Percentiles rank a stretch among this genome's conserved stretches.
These are phyloP conservation scores for Cryptus viduatorius DNA, from an alignment of 2,888 invertebrate species.

Conservation along the genomic window DNA sequence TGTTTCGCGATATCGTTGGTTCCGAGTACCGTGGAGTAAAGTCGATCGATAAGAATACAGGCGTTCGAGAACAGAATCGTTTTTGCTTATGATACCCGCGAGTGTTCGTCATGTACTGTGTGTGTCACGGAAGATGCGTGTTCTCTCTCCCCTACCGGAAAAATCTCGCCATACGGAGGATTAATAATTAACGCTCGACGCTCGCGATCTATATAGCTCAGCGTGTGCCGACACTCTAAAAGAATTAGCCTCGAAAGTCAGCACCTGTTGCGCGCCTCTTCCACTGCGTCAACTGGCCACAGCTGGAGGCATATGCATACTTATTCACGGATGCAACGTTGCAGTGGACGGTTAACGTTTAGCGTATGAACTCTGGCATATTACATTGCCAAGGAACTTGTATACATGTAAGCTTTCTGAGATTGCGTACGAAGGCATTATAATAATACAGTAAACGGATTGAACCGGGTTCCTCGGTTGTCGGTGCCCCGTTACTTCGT, in stretches of 20 bases:
- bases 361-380: conserved; percentile 41
- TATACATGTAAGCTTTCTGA: conserved; percentile 40
- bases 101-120: not conserved
- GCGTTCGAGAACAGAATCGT: not conserved
- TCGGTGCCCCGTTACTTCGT: conserved; percentile 57
- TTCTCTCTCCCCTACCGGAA: conserved; percentile 20
- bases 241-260: conserved; percentile 54
- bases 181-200: conserved; percentile 43
- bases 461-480: conserved; percentile 48
- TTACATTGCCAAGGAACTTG: conserved; percentile 34
- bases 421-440: conserved; percentile 53
- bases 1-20: not conserved
- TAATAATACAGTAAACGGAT: conserved; percentile 53
- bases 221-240: conserved; percentile 38
- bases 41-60: not conserved
- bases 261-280: conserved; percentile 61
- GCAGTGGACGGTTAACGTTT: conserved; percentile 47
- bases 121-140: not conserved
- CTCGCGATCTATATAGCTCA: not conserved
- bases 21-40: not conserved
- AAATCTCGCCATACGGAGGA: conserved; percentile 41
- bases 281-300: conserved; percentile 45
- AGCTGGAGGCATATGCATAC: not conserved
- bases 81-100: not conserved
- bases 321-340: conserved; percentile 23